Evolutionary conservation across 2,888 invertebrate genomes (phyloP).

Genomic region (Drosophila monieri): DNA sequence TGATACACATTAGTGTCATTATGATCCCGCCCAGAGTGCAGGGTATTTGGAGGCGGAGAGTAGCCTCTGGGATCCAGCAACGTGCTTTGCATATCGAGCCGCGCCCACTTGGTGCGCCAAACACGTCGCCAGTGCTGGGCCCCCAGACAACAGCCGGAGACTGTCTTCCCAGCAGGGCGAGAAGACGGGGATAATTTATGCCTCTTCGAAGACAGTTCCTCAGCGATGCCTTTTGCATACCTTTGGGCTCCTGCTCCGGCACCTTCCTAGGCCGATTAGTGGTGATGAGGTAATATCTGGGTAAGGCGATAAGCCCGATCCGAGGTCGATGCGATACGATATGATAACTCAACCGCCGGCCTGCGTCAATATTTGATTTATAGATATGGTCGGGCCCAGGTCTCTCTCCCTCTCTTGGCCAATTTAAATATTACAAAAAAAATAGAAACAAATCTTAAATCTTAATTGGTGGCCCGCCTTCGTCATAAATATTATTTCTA

Average conservation of each 20-base stretch:
- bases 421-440: neutral
- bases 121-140: conserved; percentile 52
- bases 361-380: conserved; percentile 41
- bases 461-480: neutral
- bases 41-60: neutral
- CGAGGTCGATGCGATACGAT: conserved; percentile 19
- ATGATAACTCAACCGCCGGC: conserved; percentile 25
- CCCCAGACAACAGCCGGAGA: conserved; percentile 20
- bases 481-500: conserved; percentile 3
- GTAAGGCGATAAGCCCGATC: conserved; percentile 43
- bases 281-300: conserved; percentile 44
- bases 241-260: too few species aligned
- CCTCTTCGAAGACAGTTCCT: conserved; percentile 52
- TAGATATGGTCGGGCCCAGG: conserved; percentile 21
- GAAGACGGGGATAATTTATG: conserved; percentile 57
- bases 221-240: conserved; percentile 33
- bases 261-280: conserved; percentile 14
- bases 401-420: neutral
- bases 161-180: conserved; percentile 7
- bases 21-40: conserved; percentile 11
- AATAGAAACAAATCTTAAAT: neutral
- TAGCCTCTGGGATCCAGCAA: conserved; percentile 26
- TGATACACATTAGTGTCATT: conserved; percentile 37
- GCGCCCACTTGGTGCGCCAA: conserved; percentile 70
- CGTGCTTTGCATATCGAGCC: conserved; percentile 64